These are phyloP conservation scores for Macrotis lagotis DNA, from an alignment of 2,113 vertebrate genomes.

Conservation along the genomic window DNA sequence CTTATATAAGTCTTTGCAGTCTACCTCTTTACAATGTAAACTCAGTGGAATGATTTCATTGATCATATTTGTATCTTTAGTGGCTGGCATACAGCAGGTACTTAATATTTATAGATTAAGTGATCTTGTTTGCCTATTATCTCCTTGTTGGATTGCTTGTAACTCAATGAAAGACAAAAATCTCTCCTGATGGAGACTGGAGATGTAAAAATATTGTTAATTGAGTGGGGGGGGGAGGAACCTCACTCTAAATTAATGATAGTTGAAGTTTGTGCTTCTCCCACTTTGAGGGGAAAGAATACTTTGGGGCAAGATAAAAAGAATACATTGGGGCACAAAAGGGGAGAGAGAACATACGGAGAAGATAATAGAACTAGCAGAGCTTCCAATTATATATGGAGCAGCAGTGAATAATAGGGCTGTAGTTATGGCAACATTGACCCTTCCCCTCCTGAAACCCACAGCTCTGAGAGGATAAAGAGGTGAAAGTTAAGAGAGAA, in stretches of 20 bases:
- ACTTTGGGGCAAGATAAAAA: not conserved
- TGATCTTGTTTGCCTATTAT: not conserved
- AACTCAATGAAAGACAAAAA: not conserved
- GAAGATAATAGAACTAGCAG: not conserved
- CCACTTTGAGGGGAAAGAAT: not conserved
- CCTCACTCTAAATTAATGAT: not conserved
- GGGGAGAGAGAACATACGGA: not conserved
- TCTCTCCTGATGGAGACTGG: not conserved
- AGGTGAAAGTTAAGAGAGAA: not conserved
- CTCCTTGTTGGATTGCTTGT: not conserved
- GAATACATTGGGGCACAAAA: not conserved
- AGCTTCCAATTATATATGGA: not conserved
- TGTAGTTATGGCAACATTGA: not conserved
- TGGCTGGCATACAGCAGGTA: not conserved
- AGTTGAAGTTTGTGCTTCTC: not conserved
- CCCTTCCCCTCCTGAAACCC: not conserved
- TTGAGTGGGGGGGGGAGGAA: not conserved
- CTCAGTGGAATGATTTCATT: not conserved
- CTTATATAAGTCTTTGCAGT: not conserved
- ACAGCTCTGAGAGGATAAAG: not conserved
- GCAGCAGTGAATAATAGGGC: not conserved
- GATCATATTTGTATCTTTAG: not conserved
- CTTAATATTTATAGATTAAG: not conserved
- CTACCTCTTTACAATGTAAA: not conserved
- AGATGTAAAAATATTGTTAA: not conserved